Percentiles rank a stretch among this genome's conserved stretches.
Conservation (phyloP, 2,888 invertebrate species). For the Pseudococcus longispinus region DNA sequence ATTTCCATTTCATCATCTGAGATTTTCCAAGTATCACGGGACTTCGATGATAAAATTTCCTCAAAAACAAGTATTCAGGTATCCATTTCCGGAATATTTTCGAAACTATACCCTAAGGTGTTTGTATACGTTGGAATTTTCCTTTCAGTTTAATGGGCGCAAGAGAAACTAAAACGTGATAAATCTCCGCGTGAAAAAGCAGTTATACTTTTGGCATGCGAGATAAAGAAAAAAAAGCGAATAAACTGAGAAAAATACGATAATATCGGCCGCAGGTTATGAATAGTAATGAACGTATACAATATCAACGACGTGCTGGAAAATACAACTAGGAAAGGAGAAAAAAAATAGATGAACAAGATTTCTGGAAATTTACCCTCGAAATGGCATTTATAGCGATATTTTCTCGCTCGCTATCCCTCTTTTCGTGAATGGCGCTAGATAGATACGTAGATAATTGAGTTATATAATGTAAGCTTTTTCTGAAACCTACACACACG, state of each 20-base stretch:
- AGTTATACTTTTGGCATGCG: not conserved
- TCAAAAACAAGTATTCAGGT: too few relatives aligned
- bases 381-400: not conserved
- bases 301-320: not conserved
- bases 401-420: not conserved
- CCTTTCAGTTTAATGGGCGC: not conserved
- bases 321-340: not conserved
- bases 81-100: not conserved
- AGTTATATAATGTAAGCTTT: constrained; percentile 17
- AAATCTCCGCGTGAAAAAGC: constrained; percentile 6
- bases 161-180: not conserved
- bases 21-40: too few relatives aligned
- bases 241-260: constrained; percentile 15
- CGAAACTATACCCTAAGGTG: not conserved
- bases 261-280: constrained; percentile 20
- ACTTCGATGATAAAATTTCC: too few relatives aligned
- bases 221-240: not conserved
- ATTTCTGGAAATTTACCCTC: constrained; percentile 1
- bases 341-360: not conserved
- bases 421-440: not conserved
- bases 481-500: constrained; percentile 21
- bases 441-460: constrained; percentile 31
- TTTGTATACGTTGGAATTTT: not conserved
- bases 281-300: constrained; percentile 4
- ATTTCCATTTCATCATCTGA: too few relatives aligned